A percentile compares a stretch with the other conserved stretches of the same genome.
Evolutionary conservation across 1,140 invertebrate genomes (phyloP).

Genomic region (Zaprionus davidi): DNA sequence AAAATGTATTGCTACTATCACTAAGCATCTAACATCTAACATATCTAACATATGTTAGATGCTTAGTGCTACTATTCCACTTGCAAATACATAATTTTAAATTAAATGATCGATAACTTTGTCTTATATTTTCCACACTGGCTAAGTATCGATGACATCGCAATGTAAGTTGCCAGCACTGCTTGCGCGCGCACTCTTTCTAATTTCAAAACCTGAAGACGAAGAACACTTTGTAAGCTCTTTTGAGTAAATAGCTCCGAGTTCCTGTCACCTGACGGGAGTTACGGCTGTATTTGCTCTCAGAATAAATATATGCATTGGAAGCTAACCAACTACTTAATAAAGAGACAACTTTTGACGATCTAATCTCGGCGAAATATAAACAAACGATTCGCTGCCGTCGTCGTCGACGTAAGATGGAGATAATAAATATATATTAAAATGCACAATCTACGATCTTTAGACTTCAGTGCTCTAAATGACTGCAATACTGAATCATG

Average conservation of each 20-base stretch:
- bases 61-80: not conserved
- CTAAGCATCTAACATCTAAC: no score
- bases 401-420: conserved; percentile 11
- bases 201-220: not conserved
- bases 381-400: conserved; percentile 29
- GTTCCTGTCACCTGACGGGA: conserved; percentile 20
- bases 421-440: conserved; percentile 68
- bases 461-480: conserved; percentile 34
- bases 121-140: not conserved
- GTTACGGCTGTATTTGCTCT: conserved; percentile 46
- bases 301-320: conserved; percentile 48
- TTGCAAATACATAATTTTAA: not conserved
- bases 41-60: no score
- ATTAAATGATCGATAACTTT: conserved; percentile 9
- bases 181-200: not conserved
- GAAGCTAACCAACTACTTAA: conserved; percentile 20
- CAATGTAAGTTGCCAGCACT: not conserved
- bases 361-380: conserved; percentile 57
- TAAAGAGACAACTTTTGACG: conserved; percentile 55
- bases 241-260: not conserved
- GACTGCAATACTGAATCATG: conserved; percentile 34
- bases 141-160: not conserved
- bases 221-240: not conserved
- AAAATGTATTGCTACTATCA: not conserved
- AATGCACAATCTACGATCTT: conserved; percentile 51